Conservation (phyloP, 2,888 invertebrate genomes). For the Agrochola lota region DNA sequence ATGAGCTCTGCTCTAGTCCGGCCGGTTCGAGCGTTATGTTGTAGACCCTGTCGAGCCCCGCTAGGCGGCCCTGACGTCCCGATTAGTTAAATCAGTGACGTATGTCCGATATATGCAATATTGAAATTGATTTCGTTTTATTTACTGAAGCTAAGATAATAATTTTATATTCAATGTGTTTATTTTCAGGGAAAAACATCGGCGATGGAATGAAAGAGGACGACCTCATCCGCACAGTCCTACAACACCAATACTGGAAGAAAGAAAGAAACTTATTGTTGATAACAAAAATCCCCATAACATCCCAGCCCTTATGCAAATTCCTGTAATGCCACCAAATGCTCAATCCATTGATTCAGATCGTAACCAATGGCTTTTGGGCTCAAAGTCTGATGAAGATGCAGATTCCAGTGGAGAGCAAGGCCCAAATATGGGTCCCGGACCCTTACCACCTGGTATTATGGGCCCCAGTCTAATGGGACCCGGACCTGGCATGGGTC, state of each 20-base stretch:
- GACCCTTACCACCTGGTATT: slow-evolving; percentile 69
- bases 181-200: slow-evolving; percentile 79
- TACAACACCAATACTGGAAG: slow-evolving; percentile 77
- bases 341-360: slow-evolving; percentile 75
- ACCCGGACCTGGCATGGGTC: slow-evolving; percentile 64
- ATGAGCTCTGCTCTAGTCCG: too few species aligned
- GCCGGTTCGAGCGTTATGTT: too few species aligned
- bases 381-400: slow-evolving; percentile 75
- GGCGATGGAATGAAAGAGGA: slow-evolving; percentile 82
- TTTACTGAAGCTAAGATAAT: not conserved
- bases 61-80: too few species aligned
- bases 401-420: slow-evolving; percentile 70
- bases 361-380: slow-evolving; percentile 76
- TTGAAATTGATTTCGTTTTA: not conserved
- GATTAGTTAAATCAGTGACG: too few species aligned
- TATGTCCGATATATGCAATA: too few species aligned
- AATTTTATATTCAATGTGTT: slow-evolving; percentile 10
- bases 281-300: slow-evolving; percentile 70
- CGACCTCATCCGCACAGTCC: slow-evolving; percentile 80
- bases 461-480: slow-evolving; percentile 69
- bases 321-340: slow-evolving; percentile 79
- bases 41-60: too few species aligned
- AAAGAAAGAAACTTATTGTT: slow-evolving; percentile 73
- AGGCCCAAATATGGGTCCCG: slow-evolving; percentile 65
- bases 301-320: slow-evolving; percentile 84